Percentiles rank a stretch among this genome's conserved stretches.
Evolutionary conservation across 2,888 invertebrate species (phyloP).

Genomic region (Leucophenga maculata): DNA sequence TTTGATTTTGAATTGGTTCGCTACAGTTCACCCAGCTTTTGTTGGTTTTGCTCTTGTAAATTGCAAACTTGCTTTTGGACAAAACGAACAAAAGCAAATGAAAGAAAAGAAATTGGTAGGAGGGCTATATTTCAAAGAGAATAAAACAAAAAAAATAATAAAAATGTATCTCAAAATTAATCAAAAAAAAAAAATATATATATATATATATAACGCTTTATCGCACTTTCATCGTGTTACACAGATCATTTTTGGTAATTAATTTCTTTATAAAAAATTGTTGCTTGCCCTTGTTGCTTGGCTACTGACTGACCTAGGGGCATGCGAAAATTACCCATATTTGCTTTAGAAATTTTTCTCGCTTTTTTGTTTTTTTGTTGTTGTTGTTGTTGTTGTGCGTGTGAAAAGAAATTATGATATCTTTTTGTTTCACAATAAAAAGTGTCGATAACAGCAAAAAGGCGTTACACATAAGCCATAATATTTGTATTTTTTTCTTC

Average conservation of each 20-base stretch:
- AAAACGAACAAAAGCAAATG: slow-evolving; percentile 43
- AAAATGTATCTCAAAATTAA: background rate
- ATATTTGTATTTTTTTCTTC: too few species aligned
- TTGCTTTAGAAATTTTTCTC: background rate
- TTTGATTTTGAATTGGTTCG: slow-evolving; percentile 9
- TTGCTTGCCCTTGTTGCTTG: background rate
- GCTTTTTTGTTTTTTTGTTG: too few species aligned
- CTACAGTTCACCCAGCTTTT: background rate
- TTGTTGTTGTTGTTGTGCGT: too few species aligned
- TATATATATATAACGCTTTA: slow-evolving; percentile 39
- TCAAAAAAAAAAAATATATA: slow-evolving; percentile 23
- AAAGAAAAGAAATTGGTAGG: slow-evolving; percentile 42
- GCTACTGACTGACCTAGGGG: background rate
- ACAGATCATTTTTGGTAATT: slow-evolving; percentile 11
- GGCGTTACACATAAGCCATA: background rate
- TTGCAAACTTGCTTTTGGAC: slow-evolving; percentile 12
- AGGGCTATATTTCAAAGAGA: background rate
- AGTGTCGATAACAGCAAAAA: slow-evolving; percentile 7
- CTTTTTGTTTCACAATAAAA: background rate
- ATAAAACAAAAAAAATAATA: background rate
- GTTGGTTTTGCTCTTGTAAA: slow-evolving; percentile 6
- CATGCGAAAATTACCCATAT: slow-evolving; percentile 2
- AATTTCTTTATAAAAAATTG: background rate
- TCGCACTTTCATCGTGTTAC: slow-evolving; percentile 56
- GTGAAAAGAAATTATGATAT: background rate